Percentiles rank a stretch among this genome's conserved stretches.
Evolutionary conservation across 2,113 vertebrate genomes (phyloP).

Genomic region (Zapornia atra): DNA sequence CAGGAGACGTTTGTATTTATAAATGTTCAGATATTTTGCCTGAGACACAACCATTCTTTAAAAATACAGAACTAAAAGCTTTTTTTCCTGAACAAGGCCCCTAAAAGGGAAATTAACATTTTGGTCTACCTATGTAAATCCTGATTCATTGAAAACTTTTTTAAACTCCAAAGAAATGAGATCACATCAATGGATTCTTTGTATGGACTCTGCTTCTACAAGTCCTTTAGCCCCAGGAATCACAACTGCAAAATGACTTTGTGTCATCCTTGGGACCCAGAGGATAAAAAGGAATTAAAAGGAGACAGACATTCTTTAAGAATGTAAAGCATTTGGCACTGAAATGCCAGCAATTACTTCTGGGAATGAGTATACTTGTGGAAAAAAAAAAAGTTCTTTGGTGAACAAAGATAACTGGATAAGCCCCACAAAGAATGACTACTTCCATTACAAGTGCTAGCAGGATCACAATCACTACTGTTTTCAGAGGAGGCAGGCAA

Average conservation of each 20-base stretch:
- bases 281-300: background rate
- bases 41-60: background rate
- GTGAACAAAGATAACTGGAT: background rate
- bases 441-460: background rate
- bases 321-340: background rate
- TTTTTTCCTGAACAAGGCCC: background rate
- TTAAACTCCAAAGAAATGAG: background rate
- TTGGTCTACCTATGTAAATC: background rate
- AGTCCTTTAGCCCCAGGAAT: background rate
- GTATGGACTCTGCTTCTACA: background rate
- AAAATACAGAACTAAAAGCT: background rate
- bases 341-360: background rate
- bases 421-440: background rate
- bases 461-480: background rate
- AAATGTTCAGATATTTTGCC: background rate
- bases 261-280: background rate
- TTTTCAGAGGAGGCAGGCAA: background rate
- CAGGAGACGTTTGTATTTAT: conserved; percentile 12
- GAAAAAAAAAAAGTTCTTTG: background rate
- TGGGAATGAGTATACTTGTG: background rate
- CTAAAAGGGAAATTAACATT: background rate
- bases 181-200: background rate
- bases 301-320: background rate
- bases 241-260: background rate
- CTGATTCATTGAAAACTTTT: background rate